A percentile compares a stretch with the other conserved stretches of the same genome.
phyloP scores from a whole-genome alignment of 2,888 invertebrate species.

The Ashinkailepas kermadecensis region DNA sequence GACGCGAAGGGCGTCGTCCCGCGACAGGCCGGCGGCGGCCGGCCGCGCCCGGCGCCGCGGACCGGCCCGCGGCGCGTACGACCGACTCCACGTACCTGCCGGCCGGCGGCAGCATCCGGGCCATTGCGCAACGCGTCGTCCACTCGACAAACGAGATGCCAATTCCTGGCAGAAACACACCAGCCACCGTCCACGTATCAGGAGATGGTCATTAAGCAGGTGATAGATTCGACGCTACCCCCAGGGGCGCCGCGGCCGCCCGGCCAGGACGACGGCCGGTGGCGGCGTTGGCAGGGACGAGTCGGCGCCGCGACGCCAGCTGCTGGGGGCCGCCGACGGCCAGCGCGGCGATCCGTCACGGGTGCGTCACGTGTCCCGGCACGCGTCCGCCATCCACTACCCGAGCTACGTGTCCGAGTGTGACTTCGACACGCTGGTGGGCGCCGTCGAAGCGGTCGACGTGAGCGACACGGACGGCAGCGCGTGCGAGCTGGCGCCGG shows the following conservation, averaged over 20 bases:
- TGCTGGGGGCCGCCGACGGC: not conserved
- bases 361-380: no score
- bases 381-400: conserved; percentile 32
- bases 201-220: conserved; percentile 10
- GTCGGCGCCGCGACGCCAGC: not conserved
- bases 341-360: not conserved
- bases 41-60: not conserved
- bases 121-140: not conserved
- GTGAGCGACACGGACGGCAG: conserved; percentile 1
- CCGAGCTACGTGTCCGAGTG: conserved; percentile 31
- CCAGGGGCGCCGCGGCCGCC: not conserved
- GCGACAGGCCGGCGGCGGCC: not conserved
- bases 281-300: not conserved
- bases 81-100: not conserved
- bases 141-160: conserved; percentile 1
- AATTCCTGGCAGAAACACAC: not conserved
- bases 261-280: not conserved
- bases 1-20: not conserved
- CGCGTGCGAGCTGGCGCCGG: not conserved
- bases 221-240: not conserved
- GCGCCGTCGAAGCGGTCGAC: conserved; percentile 23
- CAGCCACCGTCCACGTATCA: conserved; percentile 2
- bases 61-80: not conserved
- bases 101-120: not conserved
- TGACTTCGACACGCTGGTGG: conserved; percentile 31